A percentile compares a stretch with the other conserved stretches of the same genome.
Conservation (phyloP, 1,140 invertebrate genomes). For the Antheraea mylitta region DNA sequence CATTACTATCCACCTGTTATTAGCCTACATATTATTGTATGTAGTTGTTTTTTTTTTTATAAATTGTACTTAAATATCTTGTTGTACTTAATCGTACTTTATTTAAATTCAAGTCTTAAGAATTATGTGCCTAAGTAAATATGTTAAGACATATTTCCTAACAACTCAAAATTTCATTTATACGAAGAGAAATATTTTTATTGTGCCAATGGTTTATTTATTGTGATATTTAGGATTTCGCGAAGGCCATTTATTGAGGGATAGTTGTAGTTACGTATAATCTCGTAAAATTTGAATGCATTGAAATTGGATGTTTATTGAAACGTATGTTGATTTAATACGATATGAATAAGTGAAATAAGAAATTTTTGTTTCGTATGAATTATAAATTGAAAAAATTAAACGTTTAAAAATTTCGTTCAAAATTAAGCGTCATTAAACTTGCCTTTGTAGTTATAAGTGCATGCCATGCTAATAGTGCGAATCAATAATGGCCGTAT, state of each 20-base stretch:
- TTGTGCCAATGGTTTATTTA: constrained; percentile 45
- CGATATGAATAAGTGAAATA: too few species aligned
- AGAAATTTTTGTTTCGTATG: too few species aligned
- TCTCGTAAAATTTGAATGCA: constrained; percentile 44
- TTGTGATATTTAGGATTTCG: constrained; percentile 65
- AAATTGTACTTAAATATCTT: constrained; percentile 1
- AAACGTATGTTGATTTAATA: constrained; percentile 6
- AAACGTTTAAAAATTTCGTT: neutral
- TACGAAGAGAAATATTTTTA: constrained; percentile 13
- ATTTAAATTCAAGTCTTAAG: neutral
- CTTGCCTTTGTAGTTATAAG: neutral
- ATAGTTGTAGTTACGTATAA: constrained; percentile 39
- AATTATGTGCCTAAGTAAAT: too few species aligned
- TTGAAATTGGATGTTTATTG: constrained; percentile 26
- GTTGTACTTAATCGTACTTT: constrained; percentile 2
- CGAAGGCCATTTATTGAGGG: constrained; percentile 21
- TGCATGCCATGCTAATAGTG: neutral
- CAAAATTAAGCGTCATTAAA: neutral
- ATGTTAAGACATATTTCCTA: too few species aligned
- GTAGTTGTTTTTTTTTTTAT: neutral
- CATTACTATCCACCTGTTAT: too few species aligned
- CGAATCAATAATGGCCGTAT: neutral
- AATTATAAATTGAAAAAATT: neutral
- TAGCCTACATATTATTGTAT: neutral
- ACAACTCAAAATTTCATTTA: too few species aligned